Conservation (phyloP, 1,140 invertebrate genomes). For the Berghia stephanieae region DNA sequence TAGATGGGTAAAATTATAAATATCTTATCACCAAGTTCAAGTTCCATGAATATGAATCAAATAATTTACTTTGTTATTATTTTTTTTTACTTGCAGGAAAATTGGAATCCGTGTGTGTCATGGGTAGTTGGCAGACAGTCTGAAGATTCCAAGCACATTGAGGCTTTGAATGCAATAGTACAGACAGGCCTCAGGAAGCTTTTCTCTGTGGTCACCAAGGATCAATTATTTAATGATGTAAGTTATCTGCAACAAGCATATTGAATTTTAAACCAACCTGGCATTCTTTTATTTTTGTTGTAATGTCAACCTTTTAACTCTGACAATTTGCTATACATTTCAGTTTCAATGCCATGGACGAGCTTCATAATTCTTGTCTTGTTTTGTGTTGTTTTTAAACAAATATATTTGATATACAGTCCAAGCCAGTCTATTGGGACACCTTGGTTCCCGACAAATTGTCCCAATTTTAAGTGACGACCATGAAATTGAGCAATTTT, state of each 20-base stretch:
- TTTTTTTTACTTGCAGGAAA: constrained; percentile 51
- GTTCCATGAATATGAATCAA: background rate
- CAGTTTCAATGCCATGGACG: no score
- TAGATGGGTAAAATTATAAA: background rate
- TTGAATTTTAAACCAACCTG: no score
- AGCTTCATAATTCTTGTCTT: background rate
- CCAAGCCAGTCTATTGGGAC: no score
- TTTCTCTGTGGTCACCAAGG: constrained; percentile 59
- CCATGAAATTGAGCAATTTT: no score
- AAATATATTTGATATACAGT: background rate
- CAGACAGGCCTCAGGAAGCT: constrained; percentile 52
- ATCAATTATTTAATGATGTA: constrained; percentile 59
- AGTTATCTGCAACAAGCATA: no score
- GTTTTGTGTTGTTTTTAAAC: background rate
- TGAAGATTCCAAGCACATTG: constrained; percentile 59
- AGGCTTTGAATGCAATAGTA: constrained; percentile 51
- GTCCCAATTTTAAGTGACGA: no score
- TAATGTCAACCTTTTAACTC: background rate
- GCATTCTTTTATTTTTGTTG: no score
- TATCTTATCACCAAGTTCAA: background rate
- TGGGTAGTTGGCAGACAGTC: constrained; percentile 57
- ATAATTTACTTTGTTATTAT: constrained; percentile 6
- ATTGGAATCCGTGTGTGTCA: constrained; percentile 59
- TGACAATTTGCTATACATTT: background rate
- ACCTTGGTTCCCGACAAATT: no score